phyloP scores from a whole-genome alignment of 2,888 invertebrate genomes.

The Agrotis puta region DNA sequence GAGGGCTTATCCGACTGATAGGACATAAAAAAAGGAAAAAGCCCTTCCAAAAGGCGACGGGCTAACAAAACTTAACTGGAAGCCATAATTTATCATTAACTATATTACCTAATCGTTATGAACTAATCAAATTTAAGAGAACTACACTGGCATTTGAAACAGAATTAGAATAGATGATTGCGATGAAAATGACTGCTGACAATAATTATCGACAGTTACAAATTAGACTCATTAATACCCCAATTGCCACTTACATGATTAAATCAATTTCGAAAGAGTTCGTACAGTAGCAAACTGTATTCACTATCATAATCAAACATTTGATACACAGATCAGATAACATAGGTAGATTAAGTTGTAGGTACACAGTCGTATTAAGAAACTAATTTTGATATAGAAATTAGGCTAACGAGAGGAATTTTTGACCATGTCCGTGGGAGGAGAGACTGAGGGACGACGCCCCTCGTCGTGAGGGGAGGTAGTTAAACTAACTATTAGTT shows the following conservation, averaged over 20 bases:
- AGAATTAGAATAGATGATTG: neutral
- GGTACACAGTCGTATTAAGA: neutral
- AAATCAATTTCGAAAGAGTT: slow-evolving; percentile 14
- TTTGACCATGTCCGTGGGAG: neutral
- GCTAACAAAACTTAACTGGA: no score
- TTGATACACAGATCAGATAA: slow-evolving; percentile 14
- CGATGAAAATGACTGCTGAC: neutral
- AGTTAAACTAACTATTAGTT: no score
- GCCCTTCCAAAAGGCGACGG: neutral
- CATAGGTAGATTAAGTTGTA: slow-evolving; percentile 10
- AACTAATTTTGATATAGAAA: slow-evolving; percentile 5
- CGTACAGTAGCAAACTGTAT: slow-evolving; percentile 14
- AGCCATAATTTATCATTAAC: no score
- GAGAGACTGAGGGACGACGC: neutral
- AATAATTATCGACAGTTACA: slow-evolving; percentile 10
- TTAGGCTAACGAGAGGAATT: neutral
- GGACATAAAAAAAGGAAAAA: neutral
- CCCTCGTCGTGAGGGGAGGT: no score
- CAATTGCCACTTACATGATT: slow-evolving; percentile 6
- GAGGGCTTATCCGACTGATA: no score
- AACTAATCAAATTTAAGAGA: neutral
- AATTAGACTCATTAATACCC: slow-evolving; percentile 9
- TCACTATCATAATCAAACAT: slow-evolving; percentile 19
- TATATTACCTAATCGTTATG: no score
- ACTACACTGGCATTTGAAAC: neutral